phyloP scores from a whole-genome alignment of 2,888 invertebrate genomes.

The Aphodius granarius region DNA sequence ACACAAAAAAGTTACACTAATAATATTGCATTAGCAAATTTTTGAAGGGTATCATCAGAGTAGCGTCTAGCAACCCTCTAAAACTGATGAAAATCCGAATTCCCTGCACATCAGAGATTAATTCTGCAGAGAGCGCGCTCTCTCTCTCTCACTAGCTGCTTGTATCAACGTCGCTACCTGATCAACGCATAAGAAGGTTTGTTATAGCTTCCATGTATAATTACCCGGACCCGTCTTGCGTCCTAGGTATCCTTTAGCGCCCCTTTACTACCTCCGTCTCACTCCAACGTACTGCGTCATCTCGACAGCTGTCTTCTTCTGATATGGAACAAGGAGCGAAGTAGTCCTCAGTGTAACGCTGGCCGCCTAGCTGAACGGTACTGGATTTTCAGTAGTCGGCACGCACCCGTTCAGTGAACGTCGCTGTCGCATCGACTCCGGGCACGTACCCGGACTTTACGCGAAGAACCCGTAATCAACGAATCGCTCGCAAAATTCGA shows the following conservation, averaged over 20 bases:
- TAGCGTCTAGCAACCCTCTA: neutral
- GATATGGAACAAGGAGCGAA: constrained; percentile 46
- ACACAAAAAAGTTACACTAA: neutral
- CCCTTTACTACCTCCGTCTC: constrained; percentile 27
- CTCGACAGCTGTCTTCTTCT: constrained; percentile 42
- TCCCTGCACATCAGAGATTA: neutral
- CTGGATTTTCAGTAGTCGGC: constrained; percentile 38
- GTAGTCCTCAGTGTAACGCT: constrained; percentile 50
- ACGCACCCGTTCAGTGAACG: constrained; percentile 29
- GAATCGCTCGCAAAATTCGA: neutral
- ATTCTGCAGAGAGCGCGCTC: constrained; percentile 28
- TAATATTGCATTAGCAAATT: neutral
- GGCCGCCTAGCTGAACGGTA: constrained; percentile 48
- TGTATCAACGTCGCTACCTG: constrained; percentile 48
- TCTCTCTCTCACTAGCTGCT: constrained; percentile 50
- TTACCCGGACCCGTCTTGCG: constrained; percentile 43
- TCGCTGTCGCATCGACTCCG: constrained; percentile 27
- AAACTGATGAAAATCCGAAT: neutral
- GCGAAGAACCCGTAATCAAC: neutral
- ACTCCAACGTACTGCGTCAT: constrained; percentile 29
- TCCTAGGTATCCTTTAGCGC: constrained; percentile 33
- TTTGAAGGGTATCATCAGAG: too few species aligned
- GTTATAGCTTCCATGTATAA: constrained; percentile 52
- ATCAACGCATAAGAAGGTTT: constrained; percentile 52
- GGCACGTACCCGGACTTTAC: neutral